These are phyloP conservation scores for Melipona quadrifasciata DNA, from an alignment of 1,140 invertebrate species.

Conservation along the genomic window DNA sequence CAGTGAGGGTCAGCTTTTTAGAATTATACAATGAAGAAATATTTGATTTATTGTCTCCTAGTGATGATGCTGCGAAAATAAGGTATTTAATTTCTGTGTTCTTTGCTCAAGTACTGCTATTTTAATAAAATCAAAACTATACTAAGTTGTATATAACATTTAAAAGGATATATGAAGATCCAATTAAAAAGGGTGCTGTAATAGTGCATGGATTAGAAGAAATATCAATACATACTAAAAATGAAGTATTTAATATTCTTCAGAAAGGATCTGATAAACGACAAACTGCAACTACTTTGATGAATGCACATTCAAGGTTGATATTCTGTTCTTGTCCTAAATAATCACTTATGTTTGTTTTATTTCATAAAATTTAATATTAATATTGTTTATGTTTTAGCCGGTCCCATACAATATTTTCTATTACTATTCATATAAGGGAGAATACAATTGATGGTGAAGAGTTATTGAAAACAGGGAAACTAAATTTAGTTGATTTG, in stretches of 20 bases:
- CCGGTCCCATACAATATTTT: conserved; percentile 98
- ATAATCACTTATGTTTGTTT: conserved; percentile 2
- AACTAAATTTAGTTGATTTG: conserved; percentile 97
- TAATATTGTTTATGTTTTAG: conserved; percentile 81
- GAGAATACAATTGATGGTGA: conserved; percentile 95
- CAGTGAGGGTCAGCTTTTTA: conserved; percentile 95
- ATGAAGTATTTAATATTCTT: conserved; percentile 94
- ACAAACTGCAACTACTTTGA: conserved; percentile 95
- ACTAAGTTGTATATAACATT: neutral
- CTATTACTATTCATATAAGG: conserved; percentile 96
- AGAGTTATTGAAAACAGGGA: conserved; percentile 96
- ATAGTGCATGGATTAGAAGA: conserved; percentile 97
- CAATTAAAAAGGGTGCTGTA: conserved; percentile 92
- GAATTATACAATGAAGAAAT: conserved; percentile 99
- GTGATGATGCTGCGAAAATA: conserved; percentile 90
- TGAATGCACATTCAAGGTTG: conserved; percentile 96
- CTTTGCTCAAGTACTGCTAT: neutral
- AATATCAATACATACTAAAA: conserved; percentile 93
- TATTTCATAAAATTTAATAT: neutral
- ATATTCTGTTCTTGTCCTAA: conserved; percentile 13
- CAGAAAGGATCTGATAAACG: conserved; percentile 92
- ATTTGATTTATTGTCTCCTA: conserved; percentile 92
- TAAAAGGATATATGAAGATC: conserved; percentile 90
- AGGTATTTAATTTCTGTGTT: conserved; percentile 73
- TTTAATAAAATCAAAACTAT: neutral